Evolutionary conservation across 2,113 vertebrate genomes (phyloP), one percentile per base, ranked within the genome.

Genomic region (Henicopernis longicauda): DNA sequence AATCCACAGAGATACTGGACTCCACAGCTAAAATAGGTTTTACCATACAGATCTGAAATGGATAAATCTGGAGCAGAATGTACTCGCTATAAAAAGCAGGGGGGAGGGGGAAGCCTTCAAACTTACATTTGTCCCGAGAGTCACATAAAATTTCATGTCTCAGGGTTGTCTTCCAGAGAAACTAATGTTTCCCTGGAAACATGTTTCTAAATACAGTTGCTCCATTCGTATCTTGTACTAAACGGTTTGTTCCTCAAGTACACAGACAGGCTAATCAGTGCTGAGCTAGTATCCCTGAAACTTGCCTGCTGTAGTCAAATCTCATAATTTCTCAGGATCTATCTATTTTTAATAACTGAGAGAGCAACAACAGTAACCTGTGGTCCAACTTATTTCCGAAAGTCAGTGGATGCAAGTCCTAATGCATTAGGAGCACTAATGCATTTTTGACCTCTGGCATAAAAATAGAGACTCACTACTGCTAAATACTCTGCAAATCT

Each of bases 231-330:
- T 92, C 93, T 95, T 84, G 71, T 91, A 93, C 81, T 78, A 89
- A 84, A 72, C n/a, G 74, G 95, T 96, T 97, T 95, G 93, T 84
- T 97, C 97, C 55, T 87, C 73, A 98, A 92, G 76, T 96, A 96
- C 90, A 95, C 97, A 97, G 94, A 86, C 8, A 16, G 83, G 65
- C 50, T 83, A 42, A 86, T 90, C 81, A 66, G 9, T 63, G 77
- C 54, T 72, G 58, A 80, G 49, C 69, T 70, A 44, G 47, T 65
- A 83, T 21, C 71, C 62, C 83, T 67, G 58, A 36, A 90, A 95
- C 62, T 76, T 62, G 72, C 86, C 76, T 58, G 63, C 84, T 49
- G 6, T 8, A 67, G 54, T 80, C 57, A 82, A 90, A 66, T 65
- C 72, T 59, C 45, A 1, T 26, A 15, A 38, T 77, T 93, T 89